These are phyloP conservation scores for Leptinotarsa texana DNA, from an alignment of 1,140 invertebrate genomes.

Conservation along the genomic window DNA sequence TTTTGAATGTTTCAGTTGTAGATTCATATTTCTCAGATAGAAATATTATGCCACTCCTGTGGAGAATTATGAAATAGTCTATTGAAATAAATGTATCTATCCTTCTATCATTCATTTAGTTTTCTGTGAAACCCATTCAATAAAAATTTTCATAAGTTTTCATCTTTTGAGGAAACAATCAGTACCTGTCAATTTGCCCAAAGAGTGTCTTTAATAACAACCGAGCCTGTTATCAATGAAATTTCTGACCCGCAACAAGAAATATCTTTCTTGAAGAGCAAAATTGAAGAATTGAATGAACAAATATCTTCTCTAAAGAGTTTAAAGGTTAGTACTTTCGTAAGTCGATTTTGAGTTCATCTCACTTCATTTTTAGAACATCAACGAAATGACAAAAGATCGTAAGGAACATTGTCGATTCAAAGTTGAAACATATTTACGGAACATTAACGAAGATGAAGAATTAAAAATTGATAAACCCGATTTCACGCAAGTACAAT, in stretches of 20 bases:
- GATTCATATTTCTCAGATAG: no score
- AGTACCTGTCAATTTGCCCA: conserved; percentile 72
- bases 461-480: conserved; percentile 5
- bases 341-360: not conserved
- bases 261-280: conserved; percentile 56
- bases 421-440: conserved; percentile 18
- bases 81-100: no score
- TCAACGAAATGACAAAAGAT: conserved; percentile 5
- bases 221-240: conserved; percentile 63
- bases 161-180: conserved; percentile 61
- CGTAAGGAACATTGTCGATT: conserved; percentile 10
- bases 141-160: no score
- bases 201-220: conserved; percentile 66
- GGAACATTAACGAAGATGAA: not conserved
- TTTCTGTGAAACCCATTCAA: no score
- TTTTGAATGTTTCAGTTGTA: no score
- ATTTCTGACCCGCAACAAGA: conserved; percentile 59
- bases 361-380: conserved; percentile 1
- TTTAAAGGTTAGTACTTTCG: not conserved
- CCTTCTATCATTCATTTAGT: no score
- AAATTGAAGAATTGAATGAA: conserved; percentile 39
- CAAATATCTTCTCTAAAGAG: not conserved
- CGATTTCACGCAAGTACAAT: conserved; percentile 27
- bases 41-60: no score
- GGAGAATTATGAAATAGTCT: no score